phyloP scores from a whole-genome alignment of 2,113 vertebrate genomes.

The Parotia lawesii region DNA sequence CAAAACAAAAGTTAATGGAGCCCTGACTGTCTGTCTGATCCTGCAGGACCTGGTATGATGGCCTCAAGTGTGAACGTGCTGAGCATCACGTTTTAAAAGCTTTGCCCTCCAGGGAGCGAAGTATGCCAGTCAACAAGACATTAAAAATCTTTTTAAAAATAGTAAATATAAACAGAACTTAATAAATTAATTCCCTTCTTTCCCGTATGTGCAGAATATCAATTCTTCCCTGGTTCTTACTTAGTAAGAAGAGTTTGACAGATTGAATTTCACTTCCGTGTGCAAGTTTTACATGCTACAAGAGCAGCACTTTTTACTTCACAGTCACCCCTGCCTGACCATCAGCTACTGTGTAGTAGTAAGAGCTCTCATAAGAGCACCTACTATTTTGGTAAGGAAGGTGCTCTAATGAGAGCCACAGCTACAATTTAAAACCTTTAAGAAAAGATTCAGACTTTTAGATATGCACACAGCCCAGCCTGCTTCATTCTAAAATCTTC shows the following conservation, averaged over 20 bases:
- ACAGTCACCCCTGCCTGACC: background rate
- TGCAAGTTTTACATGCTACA: background rate
- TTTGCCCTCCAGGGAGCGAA: background rate
- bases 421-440: background rate
- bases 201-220: fast-evolving
- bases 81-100: background rate
- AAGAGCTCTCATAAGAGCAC: too few species aligned
- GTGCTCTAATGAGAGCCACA: background rate
- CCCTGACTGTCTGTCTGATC: background rate
- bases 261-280: background rate
- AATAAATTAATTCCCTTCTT: background rate
- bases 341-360: background rate
- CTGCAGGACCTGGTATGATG: background rate
- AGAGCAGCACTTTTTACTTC: background rate
- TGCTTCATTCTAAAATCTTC: background rate
- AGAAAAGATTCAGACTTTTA: background rate
- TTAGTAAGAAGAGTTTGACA: background rate
- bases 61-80: background rate
- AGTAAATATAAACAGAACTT: background rate
- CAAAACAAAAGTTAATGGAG: background rate
- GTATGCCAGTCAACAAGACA: background rate
- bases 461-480: background rate
- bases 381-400: background rate
- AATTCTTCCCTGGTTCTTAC: background rate
- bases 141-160: background rate